These are phyloP conservation scores for Hydroisotoma schaefferi DNA, from an alignment of 2,888 invertebrate genomes.

Conservation along the genomic window DNA sequence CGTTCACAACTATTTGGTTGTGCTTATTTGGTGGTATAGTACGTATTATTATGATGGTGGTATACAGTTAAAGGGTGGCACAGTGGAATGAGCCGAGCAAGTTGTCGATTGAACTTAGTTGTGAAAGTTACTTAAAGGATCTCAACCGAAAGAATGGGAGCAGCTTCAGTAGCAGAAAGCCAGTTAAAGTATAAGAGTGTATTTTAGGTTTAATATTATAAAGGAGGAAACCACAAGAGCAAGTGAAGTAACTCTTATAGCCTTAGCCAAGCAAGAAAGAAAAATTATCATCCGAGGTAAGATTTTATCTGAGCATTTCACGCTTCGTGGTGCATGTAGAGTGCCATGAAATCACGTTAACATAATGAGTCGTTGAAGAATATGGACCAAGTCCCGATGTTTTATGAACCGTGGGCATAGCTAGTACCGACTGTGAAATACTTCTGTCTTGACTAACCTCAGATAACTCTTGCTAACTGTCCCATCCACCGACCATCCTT, in stretches of 20 bases:
- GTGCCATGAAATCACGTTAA: conserved; percentile 49
- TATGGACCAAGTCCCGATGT: conserved; percentile 48
- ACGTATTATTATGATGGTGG: no score
- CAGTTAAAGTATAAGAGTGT: conserved; percentile 27
- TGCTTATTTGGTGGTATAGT: no score
- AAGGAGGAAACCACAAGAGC: conserved; percentile 19
- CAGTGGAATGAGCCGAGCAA: no score
- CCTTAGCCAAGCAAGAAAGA: conserved; percentile 27
- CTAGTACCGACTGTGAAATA: no score
- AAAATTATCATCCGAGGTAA: conserved; percentile 44
- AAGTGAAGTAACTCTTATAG: conserved; percentile 21
- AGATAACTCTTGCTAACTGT: conserved; percentile 24
- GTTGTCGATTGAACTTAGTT: conserved; percentile 12
- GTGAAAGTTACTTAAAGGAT: conserved; percentile 10
- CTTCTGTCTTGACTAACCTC: conserved; percentile 34
- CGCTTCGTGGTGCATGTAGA: conserved; percentile 46
- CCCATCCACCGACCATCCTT: no score
- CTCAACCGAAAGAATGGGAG: conserved; percentile 11
- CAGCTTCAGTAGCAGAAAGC: not conserved
- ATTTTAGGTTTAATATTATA: no score
- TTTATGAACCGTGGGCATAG: conserved; percentile 46
- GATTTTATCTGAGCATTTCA: conserved; percentile 48
- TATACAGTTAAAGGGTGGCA: no score
- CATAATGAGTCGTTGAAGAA: conserved; percentile 49
- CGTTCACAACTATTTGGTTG: no score